These are phyloP conservation scores for Zelostemma sp. DNA, from an alignment of 1,140 invertebrate species.

Conservation along the genomic window DNA sequence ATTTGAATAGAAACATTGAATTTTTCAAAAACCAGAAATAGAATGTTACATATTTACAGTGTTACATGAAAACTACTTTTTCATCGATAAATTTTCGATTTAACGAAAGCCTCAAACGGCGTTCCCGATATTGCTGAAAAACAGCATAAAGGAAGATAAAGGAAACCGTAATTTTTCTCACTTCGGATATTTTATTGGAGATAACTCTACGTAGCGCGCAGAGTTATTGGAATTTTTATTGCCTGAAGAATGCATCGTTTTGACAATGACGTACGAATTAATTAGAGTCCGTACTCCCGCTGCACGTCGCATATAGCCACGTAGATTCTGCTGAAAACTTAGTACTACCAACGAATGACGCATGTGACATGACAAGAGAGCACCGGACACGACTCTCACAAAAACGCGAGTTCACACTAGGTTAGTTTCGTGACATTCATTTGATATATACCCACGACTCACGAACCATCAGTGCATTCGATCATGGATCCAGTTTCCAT, in stretches of 20 bases:
- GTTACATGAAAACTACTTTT: too few relatives aligned
- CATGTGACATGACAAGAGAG: conserved; percentile 11
- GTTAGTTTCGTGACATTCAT: conserved; percentile 7
- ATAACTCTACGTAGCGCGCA: background rate
- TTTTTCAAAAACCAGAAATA: too few relatives aligned
- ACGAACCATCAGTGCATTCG: conserved; percentile 11
- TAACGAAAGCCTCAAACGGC: too few relatives aligned
- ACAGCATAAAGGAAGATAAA: too few relatives aligned
- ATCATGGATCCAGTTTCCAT: conserved; percentile 3
- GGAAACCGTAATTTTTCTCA: too few relatives aligned
- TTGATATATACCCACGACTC: conserved; percentile 7
- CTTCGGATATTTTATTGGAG: background rate
- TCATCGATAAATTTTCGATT: too few relatives aligned
- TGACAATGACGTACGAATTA: background rate
- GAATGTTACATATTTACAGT: too few relatives aligned
- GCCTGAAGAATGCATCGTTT: conserved; percentile 9
- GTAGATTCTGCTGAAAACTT: conserved; percentile 11
- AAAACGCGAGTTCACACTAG: conserved; percentile 12
- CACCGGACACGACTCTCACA: conserved; percentile 7
- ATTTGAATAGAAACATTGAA: too few relatives aligned
- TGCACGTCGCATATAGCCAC: background rate
- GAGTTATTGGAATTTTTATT: background rate
- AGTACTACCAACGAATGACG: conserved; percentile 9
- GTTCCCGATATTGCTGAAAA: too few relatives aligned
- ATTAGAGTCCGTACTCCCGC: background rate